These are phyloP conservation scores for Linyphia triangularis DNA, from an alignment of 2,888 invertebrate genomes.

Conservation along the genomic window DNA sequence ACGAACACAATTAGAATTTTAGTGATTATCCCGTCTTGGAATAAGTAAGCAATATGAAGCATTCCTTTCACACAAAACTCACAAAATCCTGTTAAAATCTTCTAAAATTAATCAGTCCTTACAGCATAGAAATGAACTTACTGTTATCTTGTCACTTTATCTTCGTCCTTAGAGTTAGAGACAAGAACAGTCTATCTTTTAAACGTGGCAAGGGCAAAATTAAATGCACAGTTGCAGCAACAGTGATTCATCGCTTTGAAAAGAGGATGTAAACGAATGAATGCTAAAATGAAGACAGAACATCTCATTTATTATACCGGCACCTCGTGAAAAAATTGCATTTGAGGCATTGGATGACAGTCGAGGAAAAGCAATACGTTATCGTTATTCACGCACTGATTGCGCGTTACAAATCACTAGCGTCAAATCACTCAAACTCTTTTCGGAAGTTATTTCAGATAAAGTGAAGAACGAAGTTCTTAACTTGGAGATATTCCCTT, in stretches of 20 bases:
- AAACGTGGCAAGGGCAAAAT: neutral
- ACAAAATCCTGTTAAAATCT: too few species aligned
- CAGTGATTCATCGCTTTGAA: conserved; percentile 27
- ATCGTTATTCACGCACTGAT: conserved; percentile 64
- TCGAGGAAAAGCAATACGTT: conserved; percentile 48
- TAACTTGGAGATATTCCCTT: too few species aligned
- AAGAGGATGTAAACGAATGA: conserved; percentile 34
- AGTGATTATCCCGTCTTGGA: too few species aligned
- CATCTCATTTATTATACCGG: conserved; percentile 38
- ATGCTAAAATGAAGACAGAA: conserved; percentile 10
- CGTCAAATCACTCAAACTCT: conserved; percentile 44
- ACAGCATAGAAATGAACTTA: neutral
- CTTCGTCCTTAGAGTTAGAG: neutral
- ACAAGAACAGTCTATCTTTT: neutral
- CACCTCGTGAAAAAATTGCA: conserved; percentile 10
- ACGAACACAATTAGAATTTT: too few species aligned
- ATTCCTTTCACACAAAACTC: too few species aligned
- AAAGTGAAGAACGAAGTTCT: neutral
- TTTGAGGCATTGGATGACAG: conserved; percentile 51
- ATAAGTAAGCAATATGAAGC: too few species aligned
- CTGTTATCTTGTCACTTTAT: neutral
- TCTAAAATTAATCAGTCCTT: neutral
- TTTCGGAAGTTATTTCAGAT: neutral
- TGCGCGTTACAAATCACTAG: conserved; percentile 55
- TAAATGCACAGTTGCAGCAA: neutral